Conservation (phyloP, 2,797 vertebrate genomes). For the Mastacembelus armatus region DNA sequence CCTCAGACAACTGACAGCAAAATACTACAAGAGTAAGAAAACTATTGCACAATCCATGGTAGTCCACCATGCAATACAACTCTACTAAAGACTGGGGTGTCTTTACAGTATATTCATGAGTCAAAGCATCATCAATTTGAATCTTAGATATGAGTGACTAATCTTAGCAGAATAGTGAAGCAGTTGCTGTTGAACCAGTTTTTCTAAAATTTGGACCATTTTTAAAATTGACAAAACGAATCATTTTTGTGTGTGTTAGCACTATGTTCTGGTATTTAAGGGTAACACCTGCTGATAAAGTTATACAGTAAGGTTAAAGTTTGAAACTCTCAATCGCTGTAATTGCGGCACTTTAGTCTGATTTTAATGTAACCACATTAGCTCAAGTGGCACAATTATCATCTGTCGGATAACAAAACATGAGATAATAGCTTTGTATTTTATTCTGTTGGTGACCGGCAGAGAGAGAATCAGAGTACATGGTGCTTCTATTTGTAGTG, state of each 20-base stretch:
- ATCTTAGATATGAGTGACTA: neutral
- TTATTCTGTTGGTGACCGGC: constrained; percentile 24
- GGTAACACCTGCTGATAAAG: constrained; percentile 8
- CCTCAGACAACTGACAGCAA: constrained; percentile 90
- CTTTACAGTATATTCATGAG: neutral
- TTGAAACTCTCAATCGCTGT: constrained; percentile 22
- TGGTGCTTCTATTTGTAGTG: constrained; percentile 24
- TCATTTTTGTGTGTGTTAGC: neutral
- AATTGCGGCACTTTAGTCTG: constrained; percentile 24
- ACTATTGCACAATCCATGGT: neutral
- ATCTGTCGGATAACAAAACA: constrained; percentile 21
- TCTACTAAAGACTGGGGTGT: neutral
- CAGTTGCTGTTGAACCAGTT: neutral
- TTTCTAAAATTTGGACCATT: neutral
- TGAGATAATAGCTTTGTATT: constrained; percentile 24
- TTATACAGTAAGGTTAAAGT: constrained; percentile 20
- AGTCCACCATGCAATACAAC: neutral
- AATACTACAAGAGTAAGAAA: constrained; percentile 88
- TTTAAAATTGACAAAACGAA: neutral
- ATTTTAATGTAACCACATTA: constrained; percentile 37
- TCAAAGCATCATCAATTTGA: neutral
- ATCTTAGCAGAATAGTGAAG: neutral
- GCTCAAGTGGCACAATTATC: constrained; percentile 25
- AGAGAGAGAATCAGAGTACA: constrained; percentile 16
- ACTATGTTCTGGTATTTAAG: constrained; percentile 16